These are phyloP conservation scores for Xenops minutus DNA, from an alignment of 2,797 vertebrate genomes.

Conservation along the genomic window DNA sequence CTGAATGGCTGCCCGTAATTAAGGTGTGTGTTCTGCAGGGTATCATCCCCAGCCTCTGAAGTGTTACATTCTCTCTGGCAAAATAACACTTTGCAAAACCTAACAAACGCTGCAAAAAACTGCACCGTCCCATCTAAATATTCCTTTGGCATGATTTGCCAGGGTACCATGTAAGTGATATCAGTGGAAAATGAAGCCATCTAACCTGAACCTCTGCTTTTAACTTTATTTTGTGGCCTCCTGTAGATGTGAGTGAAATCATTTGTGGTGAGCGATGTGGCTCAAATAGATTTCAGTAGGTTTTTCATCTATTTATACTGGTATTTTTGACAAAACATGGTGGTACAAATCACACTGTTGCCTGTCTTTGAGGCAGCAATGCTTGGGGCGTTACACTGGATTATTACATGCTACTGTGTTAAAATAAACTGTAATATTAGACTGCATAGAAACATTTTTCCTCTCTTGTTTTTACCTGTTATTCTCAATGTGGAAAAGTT, in stretches of 20 bases:
- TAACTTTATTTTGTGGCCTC: not conserved
- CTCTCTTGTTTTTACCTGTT: not conserved
- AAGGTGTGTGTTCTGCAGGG: not conserved
- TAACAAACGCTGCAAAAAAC: not conserved
- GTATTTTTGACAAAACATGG: not conserved
- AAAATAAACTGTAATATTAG: not conserved
- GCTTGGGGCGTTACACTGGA: not conserved
- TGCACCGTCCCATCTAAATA: not conserved
- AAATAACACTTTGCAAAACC: not conserved
- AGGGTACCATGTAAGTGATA: not conserved
- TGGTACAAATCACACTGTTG: not conserved
- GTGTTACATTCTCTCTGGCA: not conserved
- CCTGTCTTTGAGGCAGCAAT: not conserved
- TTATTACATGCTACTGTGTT: not conserved
- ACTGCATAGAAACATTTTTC: not conserved
- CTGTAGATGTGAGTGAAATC: not conserved
- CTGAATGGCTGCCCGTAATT: not conserved
- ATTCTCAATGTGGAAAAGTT: not conserved
- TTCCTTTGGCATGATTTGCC: not conserved
- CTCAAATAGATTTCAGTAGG: not conserved
- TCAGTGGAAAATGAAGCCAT: not conserved
- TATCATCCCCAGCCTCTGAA: not conserved
- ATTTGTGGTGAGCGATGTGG: not conserved
- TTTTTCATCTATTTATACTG: not conserved
- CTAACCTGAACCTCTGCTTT: not conserved